Evolutionary conservation across 2,797 vertebrate species (phyloP), one percentile per base, ranked within the genome.

Genomic region (Poeciliopsis turneri): DNA sequence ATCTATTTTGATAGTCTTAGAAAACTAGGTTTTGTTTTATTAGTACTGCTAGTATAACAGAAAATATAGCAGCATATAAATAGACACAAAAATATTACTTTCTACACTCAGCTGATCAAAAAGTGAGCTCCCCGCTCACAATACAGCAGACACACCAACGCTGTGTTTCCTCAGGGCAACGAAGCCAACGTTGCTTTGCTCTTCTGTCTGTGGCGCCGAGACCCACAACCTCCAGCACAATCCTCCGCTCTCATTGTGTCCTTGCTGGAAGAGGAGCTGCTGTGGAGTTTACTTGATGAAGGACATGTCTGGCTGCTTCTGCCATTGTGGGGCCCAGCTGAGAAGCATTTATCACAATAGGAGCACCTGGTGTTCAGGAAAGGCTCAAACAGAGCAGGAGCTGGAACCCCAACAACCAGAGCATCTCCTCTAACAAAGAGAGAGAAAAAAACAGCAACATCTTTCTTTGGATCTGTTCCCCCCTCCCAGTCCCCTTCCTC

Each of bases 321-420:
- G 79, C 86, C 80, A 90, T 90, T 93, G 90, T 88, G 87, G 80
- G 45, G 79, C 90, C 77, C 87, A 89, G 86, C 84, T 80, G 85
- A 88, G 85, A 88, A 88, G 89, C 88, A 91, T 92, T 92, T 84
- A 92, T 94, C 88, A 94, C 89, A 92, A 88, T 87, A 83, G 88
- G 79, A 80, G 88, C 89, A 89, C 87, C 87, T 89, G 90, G 87
- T 88, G 87, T 88, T 90, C 72, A 86, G 75, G 77, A 84, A 85
- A 85, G 76, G 87, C 90, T 90, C 86, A 68, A 86, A 75, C 82
- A 78, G 89, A 86, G 89, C 87, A 72, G 81, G 87, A 92, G 87
- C 88, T 84, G 86, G 83, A 90, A 85, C 87, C 77, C 82, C 85
- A 84, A 41, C 81, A 79, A 87, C 66, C 78, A 1, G 76, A 86